Conservation (phyloP, 2,888 invertebrate species). For the Urechis unicinctus region DNA sequence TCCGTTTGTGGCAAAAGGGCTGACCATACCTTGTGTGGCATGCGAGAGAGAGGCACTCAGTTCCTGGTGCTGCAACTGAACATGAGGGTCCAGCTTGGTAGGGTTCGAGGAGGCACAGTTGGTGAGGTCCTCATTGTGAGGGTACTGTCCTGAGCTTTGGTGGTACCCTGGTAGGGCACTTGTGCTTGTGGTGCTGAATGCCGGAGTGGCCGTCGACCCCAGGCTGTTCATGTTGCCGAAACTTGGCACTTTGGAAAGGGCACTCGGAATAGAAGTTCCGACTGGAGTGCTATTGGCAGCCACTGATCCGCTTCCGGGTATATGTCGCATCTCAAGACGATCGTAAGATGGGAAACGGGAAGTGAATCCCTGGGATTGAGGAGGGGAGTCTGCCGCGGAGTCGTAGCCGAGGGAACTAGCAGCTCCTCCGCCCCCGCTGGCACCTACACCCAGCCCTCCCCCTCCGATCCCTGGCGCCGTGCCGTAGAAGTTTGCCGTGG, state of each 20-base stretch:
- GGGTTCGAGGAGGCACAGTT: not conserved
- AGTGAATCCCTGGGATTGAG: not conserved
- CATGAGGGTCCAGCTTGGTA: not conserved
- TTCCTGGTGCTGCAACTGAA: too few species aligned
- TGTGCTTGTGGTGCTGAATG: not conserved
- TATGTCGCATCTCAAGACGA: constrained; percentile 14
- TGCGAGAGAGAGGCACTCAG: too few species aligned
- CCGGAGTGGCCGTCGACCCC: not conserved
- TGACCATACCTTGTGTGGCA: not conserved
- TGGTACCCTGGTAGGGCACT: too few species aligned
- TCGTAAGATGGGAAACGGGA: constrained; percentile 18
- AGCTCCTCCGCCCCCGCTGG: too few species aligned
- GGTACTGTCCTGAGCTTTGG: not conserved
- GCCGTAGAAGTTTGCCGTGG: constrained; percentile 1
- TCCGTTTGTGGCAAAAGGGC: not conserved
- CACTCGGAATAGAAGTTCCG: too few species aligned
- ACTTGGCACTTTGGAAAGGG: too few species aligned
- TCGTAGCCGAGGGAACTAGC: not conserved
- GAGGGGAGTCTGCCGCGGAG: constrained; percentile 7
- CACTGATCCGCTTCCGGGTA: too few species aligned
- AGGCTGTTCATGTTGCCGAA: not conserved
- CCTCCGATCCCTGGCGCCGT: not conserved
- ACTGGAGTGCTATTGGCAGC: not conserved
- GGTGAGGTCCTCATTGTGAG: too few species aligned
- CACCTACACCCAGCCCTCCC: constrained; percentile 5